Evolutionary conservation across 1,140 invertebrate species (phyloP).

Genomic region (Centruroides vittatus): DNA sequence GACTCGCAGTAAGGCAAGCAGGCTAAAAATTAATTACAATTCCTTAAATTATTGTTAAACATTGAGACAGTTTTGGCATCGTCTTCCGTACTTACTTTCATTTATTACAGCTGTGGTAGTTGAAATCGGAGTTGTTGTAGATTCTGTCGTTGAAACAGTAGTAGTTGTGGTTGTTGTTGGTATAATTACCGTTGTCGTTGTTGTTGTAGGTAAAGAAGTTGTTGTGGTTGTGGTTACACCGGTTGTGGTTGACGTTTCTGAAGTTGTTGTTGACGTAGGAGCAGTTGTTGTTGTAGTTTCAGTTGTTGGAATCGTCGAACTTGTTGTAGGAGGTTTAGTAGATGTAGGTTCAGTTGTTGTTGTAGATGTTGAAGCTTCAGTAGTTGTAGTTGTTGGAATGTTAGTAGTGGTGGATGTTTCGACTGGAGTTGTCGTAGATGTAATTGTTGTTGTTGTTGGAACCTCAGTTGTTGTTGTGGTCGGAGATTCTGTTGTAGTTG

Average conservation of each 20-base stretch:
- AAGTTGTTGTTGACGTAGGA: neutral
- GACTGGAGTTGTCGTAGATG: neutral
- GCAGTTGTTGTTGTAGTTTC: neutral
- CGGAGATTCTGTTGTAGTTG: neutral
- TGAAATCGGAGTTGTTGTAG: neutral
- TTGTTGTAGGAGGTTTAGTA: neutral
- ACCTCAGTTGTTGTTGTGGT: neutral
- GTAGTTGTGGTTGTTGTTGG: neutral
- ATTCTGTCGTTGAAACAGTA: neutral
- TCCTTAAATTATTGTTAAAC: neutral
- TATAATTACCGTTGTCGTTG: neutral
- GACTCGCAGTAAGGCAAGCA: constrained; percentile 3
- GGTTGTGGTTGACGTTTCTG: neutral
- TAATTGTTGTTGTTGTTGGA: neutral
- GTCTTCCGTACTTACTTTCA: no score
- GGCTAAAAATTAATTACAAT: neutral
- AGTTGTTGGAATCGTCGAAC: neutral
- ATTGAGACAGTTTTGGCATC: neutral
- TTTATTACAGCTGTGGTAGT: neutral
- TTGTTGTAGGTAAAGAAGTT: neutral
- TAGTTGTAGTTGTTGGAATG: neutral
- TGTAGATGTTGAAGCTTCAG: neutral
- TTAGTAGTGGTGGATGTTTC: neutral
- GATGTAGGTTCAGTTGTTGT: neutral
- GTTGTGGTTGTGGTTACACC: neutral